Evolutionary conservation across 2,888 invertebrate species (phyloP), one percentile per base, ranked within the genome.

Genomic region (Petrolisthes cinctipes): DNA sequence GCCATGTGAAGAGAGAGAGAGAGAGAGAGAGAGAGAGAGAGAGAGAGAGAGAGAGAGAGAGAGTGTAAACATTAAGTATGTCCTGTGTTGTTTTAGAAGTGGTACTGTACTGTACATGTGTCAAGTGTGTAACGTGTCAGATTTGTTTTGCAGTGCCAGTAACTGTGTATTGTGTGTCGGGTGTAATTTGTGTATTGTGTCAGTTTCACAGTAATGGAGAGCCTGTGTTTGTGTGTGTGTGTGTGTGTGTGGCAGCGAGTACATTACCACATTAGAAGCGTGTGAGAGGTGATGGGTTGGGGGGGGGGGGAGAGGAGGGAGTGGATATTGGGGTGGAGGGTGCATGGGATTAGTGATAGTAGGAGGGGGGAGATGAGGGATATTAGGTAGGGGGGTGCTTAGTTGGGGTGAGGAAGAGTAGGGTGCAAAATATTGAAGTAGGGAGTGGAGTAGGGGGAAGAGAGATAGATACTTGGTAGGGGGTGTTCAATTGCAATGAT

Each of bases 191-290:
- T n/a, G n/a, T n/a, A n/a, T 37, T 37, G 37, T 37, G 37, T 37
- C 37, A 37, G 37, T 37, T 37, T 37, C 37, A 37, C 37, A 37
- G 37, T 37, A 37, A 37, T 37, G 37, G 0, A 37, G 37, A 37
- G 37, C 37, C 37, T 37, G 78, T 78, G 79, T 54, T n/a, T 79
- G 79, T 76, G 76, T 76, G 76, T 76, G 76, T 78, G 78, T 78
- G 78, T 78, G 78, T 78, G 9, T 53, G 20, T 53, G 54, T 53
- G 6, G n/a, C 6, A 20, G 54, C 54, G 54, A 9, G 57, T 80
- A 80, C 80, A 80, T 80, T 80, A 80, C 23, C 80, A 80, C 80
- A 80, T 80, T 80, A 80, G 37, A 80, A 61, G 61, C 61, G 61
- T 61, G 61, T 61, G 61, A 11, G 4, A 61, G 11, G 61, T 61